Conservation (phyloP, 2,113 vertebrate species). For the Galeopterus variegatus region DNA sequence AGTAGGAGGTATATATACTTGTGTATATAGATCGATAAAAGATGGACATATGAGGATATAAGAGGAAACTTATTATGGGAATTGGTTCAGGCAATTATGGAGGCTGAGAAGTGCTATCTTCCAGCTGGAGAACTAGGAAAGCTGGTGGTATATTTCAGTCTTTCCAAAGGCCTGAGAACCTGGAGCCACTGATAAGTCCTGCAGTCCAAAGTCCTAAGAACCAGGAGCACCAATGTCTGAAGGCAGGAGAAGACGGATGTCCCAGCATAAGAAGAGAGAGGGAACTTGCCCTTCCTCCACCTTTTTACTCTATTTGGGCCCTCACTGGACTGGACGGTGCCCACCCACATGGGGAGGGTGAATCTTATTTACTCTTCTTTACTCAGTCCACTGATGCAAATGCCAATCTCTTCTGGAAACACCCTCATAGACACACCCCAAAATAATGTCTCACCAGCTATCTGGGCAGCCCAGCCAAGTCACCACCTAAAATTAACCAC, state of each 20-base stretch:
- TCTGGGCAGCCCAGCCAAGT: neutral
- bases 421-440: neutral
- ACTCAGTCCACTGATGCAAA: neutral
- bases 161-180: neutral
- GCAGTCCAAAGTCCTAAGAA: neutral
- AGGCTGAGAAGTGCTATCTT: neutral
- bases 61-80: too few relatives aligned
- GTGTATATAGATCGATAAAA: too few relatives aligned
- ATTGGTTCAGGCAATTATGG: neutral
- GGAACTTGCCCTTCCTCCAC: neutral
- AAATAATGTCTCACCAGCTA: neutral
- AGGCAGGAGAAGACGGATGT: neutral
- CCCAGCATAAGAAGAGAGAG: neutral
- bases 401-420: neutral
- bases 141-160: neutral
- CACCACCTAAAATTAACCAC: too few relatives aligned
- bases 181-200: neutral
- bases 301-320: neutral
- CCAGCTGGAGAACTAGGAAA: neutral
- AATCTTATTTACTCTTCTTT: neutral
- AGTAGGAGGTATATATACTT: neutral
- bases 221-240: neutral
- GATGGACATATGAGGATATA: neutral
- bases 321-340: neutral
- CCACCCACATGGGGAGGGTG: neutral